Conservation (phyloP, 2,797 vertebrate species). For the Darevskia nairensis region DNA sequence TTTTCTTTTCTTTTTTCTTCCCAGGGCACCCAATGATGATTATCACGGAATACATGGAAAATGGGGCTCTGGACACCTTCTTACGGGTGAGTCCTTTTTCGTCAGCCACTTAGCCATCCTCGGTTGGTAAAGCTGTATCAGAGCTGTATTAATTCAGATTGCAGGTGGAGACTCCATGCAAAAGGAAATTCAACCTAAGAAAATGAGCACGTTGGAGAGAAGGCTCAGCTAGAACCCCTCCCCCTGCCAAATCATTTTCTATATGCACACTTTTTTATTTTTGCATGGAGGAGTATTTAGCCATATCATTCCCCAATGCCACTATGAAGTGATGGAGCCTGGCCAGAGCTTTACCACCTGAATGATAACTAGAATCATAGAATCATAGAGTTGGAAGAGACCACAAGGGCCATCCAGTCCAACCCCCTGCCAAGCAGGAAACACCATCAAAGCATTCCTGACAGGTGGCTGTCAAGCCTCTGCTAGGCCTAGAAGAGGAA, state of each 20-base stretch:
- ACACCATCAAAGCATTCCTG: too few relatives aligned
- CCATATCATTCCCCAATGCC: not conserved
- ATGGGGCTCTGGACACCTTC: constrained; percentile 82
- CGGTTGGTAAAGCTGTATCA: not conserved
- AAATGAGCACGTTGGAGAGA: not conserved
- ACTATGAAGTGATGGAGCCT: not conserved
- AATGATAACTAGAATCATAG: not conserved
- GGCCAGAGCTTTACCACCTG: not conserved
- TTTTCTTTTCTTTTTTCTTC: constrained; percentile 37
- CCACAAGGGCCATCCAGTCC: too few relatives aligned
- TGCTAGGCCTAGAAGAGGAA: not conserved
- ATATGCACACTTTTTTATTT: not conserved
- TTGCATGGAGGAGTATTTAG: not conserved
- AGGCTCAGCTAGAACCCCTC: not conserved
- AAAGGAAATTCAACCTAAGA: not conserved
- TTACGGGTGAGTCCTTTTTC: constrained; percentile 74
- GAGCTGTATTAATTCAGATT: not conserved
- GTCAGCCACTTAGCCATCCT: too few relatives aligned
- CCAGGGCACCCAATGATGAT: constrained; percentile 85
- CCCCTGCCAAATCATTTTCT: not conserved
- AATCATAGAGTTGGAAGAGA: too few relatives aligned
- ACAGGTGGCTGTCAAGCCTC: too few relatives aligned
- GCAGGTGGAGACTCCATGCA: not conserved
- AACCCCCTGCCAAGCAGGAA: too few relatives aligned
- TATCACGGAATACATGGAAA: constrained; percentile 84